phyloP scores from a whole-genome alignment of 1,140 invertebrate species.

The Drosophila tristis region DNA sequence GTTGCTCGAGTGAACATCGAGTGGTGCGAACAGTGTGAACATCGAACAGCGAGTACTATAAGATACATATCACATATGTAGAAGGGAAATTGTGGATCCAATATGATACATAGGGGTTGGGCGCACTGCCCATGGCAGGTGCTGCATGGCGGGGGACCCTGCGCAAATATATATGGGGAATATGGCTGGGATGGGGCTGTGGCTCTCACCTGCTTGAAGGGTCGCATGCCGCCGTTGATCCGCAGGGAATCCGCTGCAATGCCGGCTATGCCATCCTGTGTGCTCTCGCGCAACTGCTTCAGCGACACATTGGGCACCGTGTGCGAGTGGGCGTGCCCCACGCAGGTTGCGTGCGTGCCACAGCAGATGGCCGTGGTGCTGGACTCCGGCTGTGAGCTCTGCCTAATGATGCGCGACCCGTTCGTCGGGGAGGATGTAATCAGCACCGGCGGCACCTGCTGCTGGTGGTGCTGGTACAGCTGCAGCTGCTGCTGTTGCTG shows the following conservation, averaged over 20 bases:
- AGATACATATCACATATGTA: conserved; percentile 1
- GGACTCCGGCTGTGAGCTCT: conserved; percentile 95
- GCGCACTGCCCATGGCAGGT: conserved; percentile 8
- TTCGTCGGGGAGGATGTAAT: conserved; percentile 88
- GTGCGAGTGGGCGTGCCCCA: conserved; percentile 85
- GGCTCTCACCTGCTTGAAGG: conserved; percentile 95
- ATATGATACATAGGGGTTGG: conserved; percentile 17
- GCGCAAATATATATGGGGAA: not conserved
- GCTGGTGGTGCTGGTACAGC: conserved; percentile 44
- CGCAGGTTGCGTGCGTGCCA: conserved; percentile 86
- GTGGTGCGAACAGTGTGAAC: conserved; percentile 26
- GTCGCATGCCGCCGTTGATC: conserved; percentile 97
- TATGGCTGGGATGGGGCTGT: not conserved
- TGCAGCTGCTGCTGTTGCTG: conserved; percentile 41
- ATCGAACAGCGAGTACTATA: conserved; percentile 8
- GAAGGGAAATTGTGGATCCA: not conserved
- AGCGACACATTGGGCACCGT: conserved; percentile 90
- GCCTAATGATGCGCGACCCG: conserved; percentile 91
- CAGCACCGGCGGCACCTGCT: conserved; percentile 88
- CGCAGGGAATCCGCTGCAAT: conserved; percentile 98
- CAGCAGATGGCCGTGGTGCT: conserved; percentile 86
- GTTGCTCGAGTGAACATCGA: conserved; percentile 10
- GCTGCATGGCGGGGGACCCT: conserved; percentile 1
- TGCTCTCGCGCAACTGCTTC: conserved; percentile 91
- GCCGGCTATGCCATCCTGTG: conserved; percentile 94